Evolutionary conservation across 2,797 vertebrate species (phyloP).

Genomic region (Smutsia gigantea): DNA sequence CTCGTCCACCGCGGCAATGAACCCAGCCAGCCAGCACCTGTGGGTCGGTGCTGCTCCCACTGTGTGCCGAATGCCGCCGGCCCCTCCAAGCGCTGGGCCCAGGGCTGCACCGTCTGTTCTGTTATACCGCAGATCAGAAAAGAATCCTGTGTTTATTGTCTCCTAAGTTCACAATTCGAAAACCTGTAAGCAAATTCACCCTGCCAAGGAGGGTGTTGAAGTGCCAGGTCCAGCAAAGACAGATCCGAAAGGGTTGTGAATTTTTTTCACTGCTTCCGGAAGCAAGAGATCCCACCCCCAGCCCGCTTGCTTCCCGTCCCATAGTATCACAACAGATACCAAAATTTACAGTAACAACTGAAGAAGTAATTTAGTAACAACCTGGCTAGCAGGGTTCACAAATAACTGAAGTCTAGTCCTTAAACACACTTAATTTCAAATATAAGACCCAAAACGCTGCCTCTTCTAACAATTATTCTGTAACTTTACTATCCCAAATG

Average conservation of each 20-base stretch:
- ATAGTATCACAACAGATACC: not conserved
- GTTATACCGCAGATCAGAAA: not conserved
- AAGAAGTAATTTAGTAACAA: not conserved
- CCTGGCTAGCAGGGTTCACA: not conserved
- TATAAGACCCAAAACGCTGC: not conserved
- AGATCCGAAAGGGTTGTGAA: not conserved
- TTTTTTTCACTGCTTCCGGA: not conserved
- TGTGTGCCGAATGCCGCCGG: not conserved
- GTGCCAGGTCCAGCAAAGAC: not conserved
- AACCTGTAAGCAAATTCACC: not conserved
- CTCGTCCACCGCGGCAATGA: not conserved
- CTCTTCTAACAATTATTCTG: not conserved
- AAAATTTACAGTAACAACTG: not conserved
- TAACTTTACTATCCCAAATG: not conserved
- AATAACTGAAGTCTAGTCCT: not conserved
- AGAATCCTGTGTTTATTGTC: not conserved
- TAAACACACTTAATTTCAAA: constrained; percentile 3
- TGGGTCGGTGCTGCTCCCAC: not conserved
- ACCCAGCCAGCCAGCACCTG: not conserved
- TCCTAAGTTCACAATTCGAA: not conserved
- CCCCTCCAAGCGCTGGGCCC: not conserved
- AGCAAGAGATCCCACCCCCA: not conserved
- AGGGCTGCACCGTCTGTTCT: not conserved
- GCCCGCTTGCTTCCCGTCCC: not conserved
- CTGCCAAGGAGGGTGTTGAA: not conserved